Base-by-base conservation (phyloP, 1,140 invertebrate species). In the Hylyphantes graminicola region DNA sequence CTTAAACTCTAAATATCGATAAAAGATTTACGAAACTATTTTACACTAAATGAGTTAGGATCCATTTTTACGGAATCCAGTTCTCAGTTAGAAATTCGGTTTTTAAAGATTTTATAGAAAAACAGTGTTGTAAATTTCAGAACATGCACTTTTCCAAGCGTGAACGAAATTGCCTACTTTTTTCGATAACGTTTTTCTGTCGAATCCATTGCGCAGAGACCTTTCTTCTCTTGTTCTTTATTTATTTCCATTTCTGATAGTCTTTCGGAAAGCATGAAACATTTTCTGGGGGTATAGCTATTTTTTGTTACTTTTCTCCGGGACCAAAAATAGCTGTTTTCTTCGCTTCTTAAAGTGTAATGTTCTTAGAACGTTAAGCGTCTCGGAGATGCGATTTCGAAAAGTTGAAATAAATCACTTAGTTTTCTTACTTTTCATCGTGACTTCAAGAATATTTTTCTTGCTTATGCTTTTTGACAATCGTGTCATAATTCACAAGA, bases 341-440 rank as follows among this genome's bases (percentile, higher is more conserved):
- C 57, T 77, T 19, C 53, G 48, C 76, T 53, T 68, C 51, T 61
- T 79, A 9, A 55, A 79, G 48, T 63, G 59, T 76, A 76, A 76
- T 76, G 61, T 65, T 68, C 76, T 79, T 79, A 79, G 11, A 79
- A 64, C 35, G 35, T 67, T 64, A 79, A 68, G 59, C 76, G 63
- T 79, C 68, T 68, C 64, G 21, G 75, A 61, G 50, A 68, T 79
- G 76, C 76, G 76, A 79, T 79, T 77, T 79, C 13, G 76, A 65
- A 79, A 79, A 79, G 76, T 79, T 79, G 76, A 79, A 79, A 79
- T 79, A 79, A 79, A 79, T 79, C 76, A 79, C 76, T 79, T 79
- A 79, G 63, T 79, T 79, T 79, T 68, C n/a, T 57, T 78, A 78
- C 64, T 79, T 77, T 53, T n/a, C 55, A 0, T 61, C 70, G n/a